Evolutionary conservation across 2,113 vertebrate genomes (phyloP), one percentile per base, ranked within the genome.

Genomic region (Leuciscus idus): DNA sequence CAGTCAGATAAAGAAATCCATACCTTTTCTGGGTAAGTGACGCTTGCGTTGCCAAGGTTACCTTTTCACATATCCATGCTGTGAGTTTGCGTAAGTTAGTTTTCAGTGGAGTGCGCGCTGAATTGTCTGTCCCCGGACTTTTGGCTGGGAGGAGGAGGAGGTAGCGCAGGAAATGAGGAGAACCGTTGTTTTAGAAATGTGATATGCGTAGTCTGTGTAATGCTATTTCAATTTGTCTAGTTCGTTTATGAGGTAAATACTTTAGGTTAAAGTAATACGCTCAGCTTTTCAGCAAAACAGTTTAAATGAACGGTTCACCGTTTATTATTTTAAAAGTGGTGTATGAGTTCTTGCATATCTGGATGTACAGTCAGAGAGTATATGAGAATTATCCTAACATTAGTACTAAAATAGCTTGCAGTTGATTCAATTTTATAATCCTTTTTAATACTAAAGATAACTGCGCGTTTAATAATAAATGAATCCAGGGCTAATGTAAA

Each of bases 81-180:
- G 48, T 21, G 80, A 85, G 64, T 36, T 70, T 30, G 62, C 10
- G 33, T 59, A 4, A 59, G 39, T 57, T n/a, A 76, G 75, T 23
- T 21, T 78, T 80, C 4, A 36, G 48, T 26, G 48, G 36, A 43
- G 61, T 66, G 78, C 13, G 46, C 21, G 61, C 43, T 39, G 59
- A 12, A 23, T 46, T 33, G 3, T 28, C 23, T 17, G 30, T 43
- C 30, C 6, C 66, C 43, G 50, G 33, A 26, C n/a, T 68, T 82
- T 59, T 39, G 81, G 66, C 30, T 73, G 81, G 30, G 68, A 36
- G 48, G 64, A 50, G 66, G 66, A 50, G 66, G 66, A 33, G 61
- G 91, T 76, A 84, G 85, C 55, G 91, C 93, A 93, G 94, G 95
- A 95, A 94, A 93, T 39, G 91, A 89, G 94, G 94, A 94, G 92